These are phyloP conservation scores for Sylvia borin DNA, from an alignment of 2,797 vertebrate genomes.

Conservation along the genomic window DNA sequence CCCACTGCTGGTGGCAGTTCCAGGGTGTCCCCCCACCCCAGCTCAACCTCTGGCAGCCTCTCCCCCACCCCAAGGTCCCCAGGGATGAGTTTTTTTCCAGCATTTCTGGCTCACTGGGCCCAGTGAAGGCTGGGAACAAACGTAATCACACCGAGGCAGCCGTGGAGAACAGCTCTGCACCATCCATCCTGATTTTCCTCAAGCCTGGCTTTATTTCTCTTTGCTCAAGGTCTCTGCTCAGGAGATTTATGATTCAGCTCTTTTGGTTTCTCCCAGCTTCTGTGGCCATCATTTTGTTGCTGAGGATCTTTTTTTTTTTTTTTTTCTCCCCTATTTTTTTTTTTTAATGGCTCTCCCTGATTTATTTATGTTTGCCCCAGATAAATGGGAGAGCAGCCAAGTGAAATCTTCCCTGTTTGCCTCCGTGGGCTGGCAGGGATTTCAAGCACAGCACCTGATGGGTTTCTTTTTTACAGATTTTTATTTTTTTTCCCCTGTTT, in stretches of 20 bases:
- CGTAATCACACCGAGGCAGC: rapidly evolving
- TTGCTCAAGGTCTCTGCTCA: slow-evolving; percentile 11
- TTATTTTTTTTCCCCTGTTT: neutral
- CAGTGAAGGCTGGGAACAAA: neutral
- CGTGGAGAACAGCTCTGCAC: neutral
- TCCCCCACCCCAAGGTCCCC: neutral
- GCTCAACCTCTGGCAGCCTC: neutral
- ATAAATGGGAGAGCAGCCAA: slow-evolving; percentile 25
- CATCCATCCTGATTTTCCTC: neutral
- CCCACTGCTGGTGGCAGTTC: neutral
- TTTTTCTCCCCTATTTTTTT: neutral
- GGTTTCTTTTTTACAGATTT: neutral
- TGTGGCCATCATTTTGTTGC: neutral
- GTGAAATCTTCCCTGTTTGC: neutral
- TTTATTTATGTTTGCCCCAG: slow-evolving; percentile 35
- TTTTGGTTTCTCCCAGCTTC: neutral
- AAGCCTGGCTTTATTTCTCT: neutral
- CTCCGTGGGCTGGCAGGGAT: neutral
- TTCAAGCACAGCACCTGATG: neutral
- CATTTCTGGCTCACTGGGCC: neutral
- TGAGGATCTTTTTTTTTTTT: neutral
- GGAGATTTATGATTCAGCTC: slow-evolving; percentile 34
- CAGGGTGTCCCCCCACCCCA: neutral
- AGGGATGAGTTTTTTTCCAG: neutral
- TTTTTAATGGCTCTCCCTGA: neutral